Percentiles rank a stretch among this genome's conserved stretches.
These are phyloP conservation scores for Uropetala carovei DNA, from an alignment of 2,888 invertebrate species.

Conservation along the genomic window DNA sequence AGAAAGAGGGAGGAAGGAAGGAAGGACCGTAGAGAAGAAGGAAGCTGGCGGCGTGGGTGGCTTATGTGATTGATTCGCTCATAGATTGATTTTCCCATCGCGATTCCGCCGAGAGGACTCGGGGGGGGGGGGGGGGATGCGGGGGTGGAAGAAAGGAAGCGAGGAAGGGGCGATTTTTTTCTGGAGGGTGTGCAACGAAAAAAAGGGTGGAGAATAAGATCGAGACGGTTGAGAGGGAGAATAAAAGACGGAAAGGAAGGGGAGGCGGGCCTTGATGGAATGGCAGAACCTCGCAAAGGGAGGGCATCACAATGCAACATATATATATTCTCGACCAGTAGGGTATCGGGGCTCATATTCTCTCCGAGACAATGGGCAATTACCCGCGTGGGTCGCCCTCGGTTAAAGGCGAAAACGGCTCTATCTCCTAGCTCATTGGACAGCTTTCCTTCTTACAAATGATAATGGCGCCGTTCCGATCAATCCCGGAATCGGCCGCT, in stretches of 20 bases:
- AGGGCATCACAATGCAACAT: not conserved
- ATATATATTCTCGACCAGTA: slow-evolving; percentile 9
- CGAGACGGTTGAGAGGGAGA: not conserved
- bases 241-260: not conserved
- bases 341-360: not conserved
- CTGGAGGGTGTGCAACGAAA: not conserved
- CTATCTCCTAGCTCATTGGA: not conserved
- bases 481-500: not conserved
- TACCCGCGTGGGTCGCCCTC: not conserved
- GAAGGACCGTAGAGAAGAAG: not conserved
- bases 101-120: not conserved
- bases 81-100: slow-evolving; percentile 35
- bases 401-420: not conserved
- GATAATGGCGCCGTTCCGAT: not conserved
- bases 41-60: slow-evolving; percentile 22
- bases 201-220: slow-evolving; percentile 17
- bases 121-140: not conserved
- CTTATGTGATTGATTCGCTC: slow-evolving; percentile 35
- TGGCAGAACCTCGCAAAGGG: not conserved
- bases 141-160: too few relatives aligned
- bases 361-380: not conserved
- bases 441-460: not conserved
- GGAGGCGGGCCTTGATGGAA: not conserved
- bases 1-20: not conserved
- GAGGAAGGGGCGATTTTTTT: not conserved